Conservation (phyloP, 2,888 invertebrate genomes). For the Caenorhabditis imperialis region DNA sequence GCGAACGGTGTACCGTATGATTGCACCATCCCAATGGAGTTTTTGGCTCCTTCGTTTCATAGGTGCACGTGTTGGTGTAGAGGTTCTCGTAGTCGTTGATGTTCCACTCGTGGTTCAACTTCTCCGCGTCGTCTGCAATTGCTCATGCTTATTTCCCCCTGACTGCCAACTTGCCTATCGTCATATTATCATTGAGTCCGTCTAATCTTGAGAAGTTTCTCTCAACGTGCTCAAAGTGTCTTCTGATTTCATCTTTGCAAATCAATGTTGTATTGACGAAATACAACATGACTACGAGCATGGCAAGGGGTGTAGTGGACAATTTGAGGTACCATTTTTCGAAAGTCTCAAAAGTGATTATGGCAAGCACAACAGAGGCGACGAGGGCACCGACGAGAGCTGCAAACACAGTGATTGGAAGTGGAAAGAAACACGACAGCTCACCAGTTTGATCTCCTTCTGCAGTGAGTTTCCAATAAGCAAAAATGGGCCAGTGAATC, state of each 20-base stretch:
- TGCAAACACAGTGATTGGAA: no score
- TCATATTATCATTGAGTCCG: conserved; percentile 13
- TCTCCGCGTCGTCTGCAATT: conserved; percentile 22
- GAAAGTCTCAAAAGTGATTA: conserved; percentile 17
- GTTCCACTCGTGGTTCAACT: conserved; percentile 12
- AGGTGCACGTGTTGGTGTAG: background rate
- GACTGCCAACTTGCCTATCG: conserved; percentile 10
- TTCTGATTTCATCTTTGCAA: conserved; percentile 4
- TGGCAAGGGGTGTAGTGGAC: conserved; percentile 3
- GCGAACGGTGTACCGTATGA: conserved; percentile 4
- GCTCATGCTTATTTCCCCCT: background rate
- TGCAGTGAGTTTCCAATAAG: conserved; percentile 14
- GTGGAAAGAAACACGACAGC: background rate
- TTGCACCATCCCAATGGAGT: conserved; percentile 24
- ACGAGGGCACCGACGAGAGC: conserved; percentile 1
- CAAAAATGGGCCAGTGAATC: conserved; percentile 42
- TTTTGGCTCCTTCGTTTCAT: background rate
- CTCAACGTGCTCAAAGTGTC: background rate
- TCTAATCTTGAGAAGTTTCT: conserved; percentile 11
- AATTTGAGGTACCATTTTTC: conserved; percentile 32
- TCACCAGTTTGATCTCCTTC: conserved; percentile 11
- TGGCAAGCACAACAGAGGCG: conserved; percentile 16
- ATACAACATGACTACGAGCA: conserved; percentile 5
- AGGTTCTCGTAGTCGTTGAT: conserved; percentile 6
- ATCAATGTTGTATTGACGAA: conserved; percentile 1